These are phyloP conservation scores for Pogona vitticeps DNA, from an alignment of 2,113 vertebrate genomes.

Conservation along the genomic window DNA sequence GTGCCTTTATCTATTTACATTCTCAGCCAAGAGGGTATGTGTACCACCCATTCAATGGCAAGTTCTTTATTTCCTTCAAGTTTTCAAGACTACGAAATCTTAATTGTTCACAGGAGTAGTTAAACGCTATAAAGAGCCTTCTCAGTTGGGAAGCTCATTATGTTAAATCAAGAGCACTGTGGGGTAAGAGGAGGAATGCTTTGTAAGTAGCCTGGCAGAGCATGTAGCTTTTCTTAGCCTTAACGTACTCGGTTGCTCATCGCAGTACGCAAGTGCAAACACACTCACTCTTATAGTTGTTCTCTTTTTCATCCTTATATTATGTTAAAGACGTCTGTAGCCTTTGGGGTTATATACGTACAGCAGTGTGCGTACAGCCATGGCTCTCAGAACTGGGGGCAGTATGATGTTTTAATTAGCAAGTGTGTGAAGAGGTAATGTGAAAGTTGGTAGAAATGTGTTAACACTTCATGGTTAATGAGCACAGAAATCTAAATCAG, in stretches of 20 bases:
- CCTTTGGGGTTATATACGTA: neutral
- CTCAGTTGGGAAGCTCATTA: neutral
- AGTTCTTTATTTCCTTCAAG: neutral
- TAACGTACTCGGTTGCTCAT: constrained; percentile 7
- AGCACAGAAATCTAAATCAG: too few species aligned
- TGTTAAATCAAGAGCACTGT: neutral
- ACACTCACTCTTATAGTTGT: neutral
- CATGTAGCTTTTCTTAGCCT: neutral
- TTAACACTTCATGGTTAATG: too few species aligned
- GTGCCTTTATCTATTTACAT: too few species aligned
- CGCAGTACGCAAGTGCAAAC: neutral
- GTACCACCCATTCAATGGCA: too few species aligned
- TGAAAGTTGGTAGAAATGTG: too few species aligned
- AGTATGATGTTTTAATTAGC: too few species aligned
- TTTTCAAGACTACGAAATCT: neutral
- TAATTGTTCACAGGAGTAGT: neutral
- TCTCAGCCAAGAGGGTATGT: too few species aligned
- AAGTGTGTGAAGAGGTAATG: too few species aligned
- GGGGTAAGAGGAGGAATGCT: neutral
- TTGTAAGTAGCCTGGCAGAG: neutral
- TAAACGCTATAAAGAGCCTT: neutral
- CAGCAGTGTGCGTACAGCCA: too few species aligned
- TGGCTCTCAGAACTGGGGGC: too few species aligned
- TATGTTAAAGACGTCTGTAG: neutral
- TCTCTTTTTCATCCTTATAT: constrained; percentile 26